Base-by-base conservation (phyloP, 1,140 invertebrate species). In the Ceratina calcarata region DNA sequence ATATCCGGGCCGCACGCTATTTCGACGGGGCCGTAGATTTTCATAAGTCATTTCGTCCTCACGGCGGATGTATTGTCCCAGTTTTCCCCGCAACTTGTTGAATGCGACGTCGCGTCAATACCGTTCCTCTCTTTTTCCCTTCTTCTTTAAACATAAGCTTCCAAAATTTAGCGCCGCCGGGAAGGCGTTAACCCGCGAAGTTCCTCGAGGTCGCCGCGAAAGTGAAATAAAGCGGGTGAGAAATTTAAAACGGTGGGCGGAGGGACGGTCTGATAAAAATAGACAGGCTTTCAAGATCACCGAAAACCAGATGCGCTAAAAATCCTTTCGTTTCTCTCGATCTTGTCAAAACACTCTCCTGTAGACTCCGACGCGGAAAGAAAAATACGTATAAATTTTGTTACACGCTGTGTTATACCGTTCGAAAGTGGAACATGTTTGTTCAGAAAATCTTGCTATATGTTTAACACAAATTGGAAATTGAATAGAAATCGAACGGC, bases 31-130 rank as follows among this genome's bases (percentile, higher is more conserved):
- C 7, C 10, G 13, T 32, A 32, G 27, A 4, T 45, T 37, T 45
- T 45, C 37, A 45, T 45, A 45, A 45, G 37, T 10, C 37, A 10
- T 67, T 67, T 51, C 66, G 22, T 67, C 24, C 6, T 7, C 6
- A 8, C 12, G 2, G 24, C n/a, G 18, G 10, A 45, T 45, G 10
- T 15, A 55, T 70, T 18, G 24, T 57, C 18, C 24, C 18, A 57
- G 53, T 45, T 70, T 55, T 20, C 18, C 18, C 10, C 13, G 51
- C 53, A 70, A 70, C 24, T 70, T 70, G 24, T 70, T 69, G 53
- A 69, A 57, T 32, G 24, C 18, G 22, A 55, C 24, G 49, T 69
- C 67, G 22, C 67, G 18, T 69, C 18, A 57, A 55, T 57, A 57
- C 12, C 37, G 37, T 45, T 45, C 37, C 37, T 45, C 67, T 57